phyloP scores from a whole-genome alignment of 2,797 vertebrate species.

The Danio aesculapii region DNA sequence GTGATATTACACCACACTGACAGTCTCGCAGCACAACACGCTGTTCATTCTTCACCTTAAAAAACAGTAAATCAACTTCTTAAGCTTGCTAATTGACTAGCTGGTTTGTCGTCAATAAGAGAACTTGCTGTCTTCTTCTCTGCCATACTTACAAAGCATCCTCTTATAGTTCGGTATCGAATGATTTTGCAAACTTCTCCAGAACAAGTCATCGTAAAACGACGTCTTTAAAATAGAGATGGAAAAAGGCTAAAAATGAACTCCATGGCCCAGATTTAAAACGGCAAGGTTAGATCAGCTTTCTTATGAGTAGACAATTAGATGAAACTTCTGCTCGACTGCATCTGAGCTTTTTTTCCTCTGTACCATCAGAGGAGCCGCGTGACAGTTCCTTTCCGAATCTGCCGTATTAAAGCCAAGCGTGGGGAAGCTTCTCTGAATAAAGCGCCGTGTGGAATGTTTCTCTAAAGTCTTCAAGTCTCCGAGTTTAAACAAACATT shows the following conservation, averaged over 20 bases:
- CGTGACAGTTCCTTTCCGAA: constrained; percentile 29
- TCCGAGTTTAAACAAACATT: too few species aligned
- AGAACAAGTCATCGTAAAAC: constrained; percentile 26
- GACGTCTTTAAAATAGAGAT: constrained; percentile 31
- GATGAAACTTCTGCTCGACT: constrained; percentile 22
- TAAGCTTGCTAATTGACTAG: not conserved
- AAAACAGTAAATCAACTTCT: not conserved
- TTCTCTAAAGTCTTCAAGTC: constrained; percentile 10
- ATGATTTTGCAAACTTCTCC: not conserved
- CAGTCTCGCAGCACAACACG: not conserved
- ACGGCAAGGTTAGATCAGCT: constrained; percentile 20
- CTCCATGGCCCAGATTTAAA: constrained; percentile 37
- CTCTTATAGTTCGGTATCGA: not conserved
- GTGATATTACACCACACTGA: not conserved
- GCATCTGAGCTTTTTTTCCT: constrained; percentile 21
- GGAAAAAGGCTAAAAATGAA: constrained; percentile 25
- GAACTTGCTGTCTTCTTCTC: not conserved
- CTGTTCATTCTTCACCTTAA: not conserved
- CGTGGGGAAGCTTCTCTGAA: constrained; percentile 16
- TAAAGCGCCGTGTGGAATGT: not conserved
- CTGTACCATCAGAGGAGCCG: not conserved
- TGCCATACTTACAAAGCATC: not conserved
- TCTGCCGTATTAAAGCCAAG: constrained; percentile 14
- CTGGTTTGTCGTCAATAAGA: not conserved
- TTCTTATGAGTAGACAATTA: constrained; percentile 43